Evolutionary conservation across 2,113 vertebrate genomes (phyloP), one percentile per base, ranked within the genome.

Genomic region (Campylorhamphus procurvoides): DNA sequence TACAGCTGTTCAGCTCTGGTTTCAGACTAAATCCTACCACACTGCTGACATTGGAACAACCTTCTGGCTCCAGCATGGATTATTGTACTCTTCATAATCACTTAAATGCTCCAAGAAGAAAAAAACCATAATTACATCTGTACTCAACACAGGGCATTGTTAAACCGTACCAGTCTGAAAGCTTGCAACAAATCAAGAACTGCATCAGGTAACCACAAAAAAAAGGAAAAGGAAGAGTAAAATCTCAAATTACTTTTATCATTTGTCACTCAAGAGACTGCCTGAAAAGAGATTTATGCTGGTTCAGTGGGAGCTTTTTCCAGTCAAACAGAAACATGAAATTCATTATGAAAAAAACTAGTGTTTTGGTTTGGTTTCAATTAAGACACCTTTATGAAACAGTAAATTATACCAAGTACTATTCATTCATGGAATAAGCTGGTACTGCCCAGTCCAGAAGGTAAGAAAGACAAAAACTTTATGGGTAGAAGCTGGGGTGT

Each of bases 61-160:
- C 56, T 84, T 76, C 68, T 22, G 81, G 58, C 42, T 76, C 74
- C 73, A 40, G 53, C 66, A 69, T 23, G 50, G 78, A 85, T 94
- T 93, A 89, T 2, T 73, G n/a, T 52, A 55, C 44, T 84, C 68
- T 81, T 84, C 19, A 46, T 72, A 75, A 93, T 89, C 47, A 78
- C 35, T 71, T 71, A 92, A 94, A 91, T 37, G 63, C 52, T 81
- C 60, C 52, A 78, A 88, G 52, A 47, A 83, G 81, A 95, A 90
- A 84, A 47, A 47, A 47, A 81, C 74, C 25, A 27, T 19, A 63
- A 74, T 59, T 80, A 63, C 35, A 76, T 73, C 39, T 40, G 31
- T 74, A 59, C 28, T 33, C 79, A 91, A 35, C 20, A 77, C 35
- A 56, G 17, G 18, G 18, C 68, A 92, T 78, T 4, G 3, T 47